Conservation (phyloP, 2,888 invertebrate genomes). For the Eristalinus aeneus region DNA sequence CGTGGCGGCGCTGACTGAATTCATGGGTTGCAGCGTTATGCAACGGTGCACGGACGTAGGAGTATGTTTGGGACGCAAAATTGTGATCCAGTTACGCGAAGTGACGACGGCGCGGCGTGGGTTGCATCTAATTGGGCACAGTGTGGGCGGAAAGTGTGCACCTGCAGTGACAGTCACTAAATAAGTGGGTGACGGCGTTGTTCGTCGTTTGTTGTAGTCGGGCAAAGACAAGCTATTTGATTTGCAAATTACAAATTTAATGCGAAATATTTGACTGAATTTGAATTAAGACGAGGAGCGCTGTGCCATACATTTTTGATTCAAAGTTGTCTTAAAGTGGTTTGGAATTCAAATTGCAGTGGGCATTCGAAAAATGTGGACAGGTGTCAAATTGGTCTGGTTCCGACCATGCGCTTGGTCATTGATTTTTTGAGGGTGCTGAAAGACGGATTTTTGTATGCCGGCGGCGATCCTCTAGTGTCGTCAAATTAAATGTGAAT, state of each 20-base stretch:
- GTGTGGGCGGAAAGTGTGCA: neutral
- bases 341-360: neutral
- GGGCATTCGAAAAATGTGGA: neutral
- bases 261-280: neutral
- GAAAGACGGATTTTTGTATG: neutral
- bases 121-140: neutral
- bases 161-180: neutral
- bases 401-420: slow-evolving; percentile 26
- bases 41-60: slow-evolving; percentile 30
- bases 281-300: neutral
- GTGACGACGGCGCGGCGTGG: neutral
- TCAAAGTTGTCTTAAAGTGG: neutral
- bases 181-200: neutral
- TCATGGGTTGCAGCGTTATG: slow-evolving; percentile 47
- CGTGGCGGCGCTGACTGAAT: slow-evolving; percentile 31
- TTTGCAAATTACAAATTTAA: neutral
- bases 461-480: too few species aligned
- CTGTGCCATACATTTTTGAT: neutral
- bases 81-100: neutral
- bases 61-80: neutral
- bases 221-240: neutral
- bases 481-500: too few species aligned
- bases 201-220: neutral
- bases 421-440: neutral
- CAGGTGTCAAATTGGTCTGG: neutral